These are phyloP conservation scores for Drosophila sproati DNA, from an alignment of 1,140 invertebrate species.

Conservation along the genomic window DNA sequence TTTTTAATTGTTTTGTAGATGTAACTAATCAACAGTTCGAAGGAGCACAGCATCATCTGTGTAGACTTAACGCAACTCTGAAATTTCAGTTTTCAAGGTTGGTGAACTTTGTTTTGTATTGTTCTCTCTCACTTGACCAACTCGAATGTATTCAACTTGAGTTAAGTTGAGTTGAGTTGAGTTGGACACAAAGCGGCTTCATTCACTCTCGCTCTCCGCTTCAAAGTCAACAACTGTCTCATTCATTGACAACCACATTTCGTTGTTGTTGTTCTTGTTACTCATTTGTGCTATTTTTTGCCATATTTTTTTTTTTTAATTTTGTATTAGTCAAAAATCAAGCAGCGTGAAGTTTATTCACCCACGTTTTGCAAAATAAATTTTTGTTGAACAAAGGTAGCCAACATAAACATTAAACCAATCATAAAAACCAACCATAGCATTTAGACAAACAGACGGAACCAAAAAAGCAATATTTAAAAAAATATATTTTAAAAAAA, in stretches of 20 bases:
- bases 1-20: no score
- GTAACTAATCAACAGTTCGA: no score
- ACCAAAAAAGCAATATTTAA: constrained; percentile 26
- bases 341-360: constrained; percentile 75
- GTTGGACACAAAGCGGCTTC: constrained; percentile 37
- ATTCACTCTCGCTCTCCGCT: constrained; percentile 70
- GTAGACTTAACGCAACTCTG: constrained; percentile 7
- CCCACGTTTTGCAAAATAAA: constrained; percentile 56
- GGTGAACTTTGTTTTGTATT: constrained; percentile 34
- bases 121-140: constrained; percentile 26
- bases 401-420: constrained; percentile 49
- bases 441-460: constrained; percentile 34
- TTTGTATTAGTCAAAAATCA: constrained; percentile 38
- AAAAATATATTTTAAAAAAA: constrained; percentile 11
- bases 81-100: constrained; percentile 54
- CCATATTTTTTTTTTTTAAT: constrained; percentile 5
- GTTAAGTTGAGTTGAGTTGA: not conserved
- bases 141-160: constrained; percentile 21
- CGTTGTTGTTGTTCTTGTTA: constrained; percentile 11
- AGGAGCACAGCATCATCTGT: not conserved
- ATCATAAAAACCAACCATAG: constrained; percentile 26
- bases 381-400: constrained; percentile 46
- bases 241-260: constrained; percentile 72
- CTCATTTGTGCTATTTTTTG: constrained; percentile 8
- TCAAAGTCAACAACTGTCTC: constrained; percentile 70